A percentile compares a stretch with the other conserved stretches of the same genome.
phyloP scores from a whole-genome alignment of 2,888 invertebrate species.

The Helobdella robusta region DNA sequence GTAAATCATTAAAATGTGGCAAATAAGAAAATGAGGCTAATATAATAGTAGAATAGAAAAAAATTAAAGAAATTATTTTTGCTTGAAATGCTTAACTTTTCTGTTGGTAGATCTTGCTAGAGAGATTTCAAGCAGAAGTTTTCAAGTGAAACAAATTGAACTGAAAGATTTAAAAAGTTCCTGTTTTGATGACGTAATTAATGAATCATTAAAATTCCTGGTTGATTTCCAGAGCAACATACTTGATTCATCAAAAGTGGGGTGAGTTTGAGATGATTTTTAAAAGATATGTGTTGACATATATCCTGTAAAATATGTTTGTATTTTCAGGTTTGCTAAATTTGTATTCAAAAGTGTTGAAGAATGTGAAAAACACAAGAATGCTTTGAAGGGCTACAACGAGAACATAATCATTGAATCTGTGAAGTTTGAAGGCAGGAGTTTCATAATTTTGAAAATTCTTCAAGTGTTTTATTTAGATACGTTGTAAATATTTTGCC shows the following conservation, averaged over 20 bases:
- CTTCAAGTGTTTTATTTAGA: not conserved
- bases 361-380: conserved; percentile 7
- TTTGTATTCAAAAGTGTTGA: conserved; percentile 10
- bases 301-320: not conserved
- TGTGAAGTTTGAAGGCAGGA: conserved; percentile 16
- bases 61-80: too few relatives aligned
- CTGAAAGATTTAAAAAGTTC: conserved; percentile 7
- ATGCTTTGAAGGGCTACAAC: conserved; percentile 1
- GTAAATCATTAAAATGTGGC: too few relatives aligned
- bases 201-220: not conserved
- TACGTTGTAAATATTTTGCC: not conserved
- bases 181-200: not conserved
- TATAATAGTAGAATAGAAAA: too few relatives aligned
- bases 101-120: conserved; percentile 5
- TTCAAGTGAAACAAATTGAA: not conserved
- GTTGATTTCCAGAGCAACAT: conserved; percentile 16
- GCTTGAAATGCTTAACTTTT: not conserved
- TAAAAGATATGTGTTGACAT: not conserved
- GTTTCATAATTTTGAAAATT: not conserved
- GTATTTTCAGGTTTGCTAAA: conserved; percentile 14
- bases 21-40: too few relatives aligned
- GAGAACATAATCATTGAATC: conserved; percentile 3
- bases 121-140: conserved; percentile 18
- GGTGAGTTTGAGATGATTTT: conserved; percentile 1
- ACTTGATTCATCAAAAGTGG: not conserved